Conservation (phyloP, 1,140 invertebrate species). For the Scylla paramamosain region DNA sequence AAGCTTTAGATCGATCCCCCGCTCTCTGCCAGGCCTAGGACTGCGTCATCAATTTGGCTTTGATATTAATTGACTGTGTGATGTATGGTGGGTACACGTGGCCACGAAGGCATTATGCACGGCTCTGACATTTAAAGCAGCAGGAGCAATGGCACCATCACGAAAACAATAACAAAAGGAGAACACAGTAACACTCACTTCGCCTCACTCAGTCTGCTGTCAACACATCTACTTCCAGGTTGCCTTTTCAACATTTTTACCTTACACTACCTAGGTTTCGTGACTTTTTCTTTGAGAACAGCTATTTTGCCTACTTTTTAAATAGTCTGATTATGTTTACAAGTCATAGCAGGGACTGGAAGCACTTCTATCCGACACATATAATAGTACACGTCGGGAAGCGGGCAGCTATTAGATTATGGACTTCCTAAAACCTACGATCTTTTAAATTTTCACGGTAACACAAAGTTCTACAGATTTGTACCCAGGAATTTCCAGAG, state of each 20-base stretch:
- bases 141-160: background rate
- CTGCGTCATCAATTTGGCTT: background rate
- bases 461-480: background rate
- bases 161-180: background rate
- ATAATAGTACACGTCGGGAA: background rate
- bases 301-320: background rate
- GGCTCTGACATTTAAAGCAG: background rate
- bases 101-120: background rate
- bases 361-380: constrained; percentile 21
- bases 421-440: constrained; percentile 1
- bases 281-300: background rate
- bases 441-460: background rate
- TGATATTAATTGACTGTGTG: background rate
- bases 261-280: background rate
- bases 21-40: no score
- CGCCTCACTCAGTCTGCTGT: background rate
- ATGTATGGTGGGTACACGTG: background rate
- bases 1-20: no score
- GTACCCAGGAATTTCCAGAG: background rate
- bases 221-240: background rate
- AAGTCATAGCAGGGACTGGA: background rate
- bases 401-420: background rate
- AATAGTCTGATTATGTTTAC: background rate
- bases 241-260: background rate
- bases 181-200: background rate